Conservation (phyloP, 2,797 vertebrate genomes). For the Poeciliopsis turneri region DNA sequence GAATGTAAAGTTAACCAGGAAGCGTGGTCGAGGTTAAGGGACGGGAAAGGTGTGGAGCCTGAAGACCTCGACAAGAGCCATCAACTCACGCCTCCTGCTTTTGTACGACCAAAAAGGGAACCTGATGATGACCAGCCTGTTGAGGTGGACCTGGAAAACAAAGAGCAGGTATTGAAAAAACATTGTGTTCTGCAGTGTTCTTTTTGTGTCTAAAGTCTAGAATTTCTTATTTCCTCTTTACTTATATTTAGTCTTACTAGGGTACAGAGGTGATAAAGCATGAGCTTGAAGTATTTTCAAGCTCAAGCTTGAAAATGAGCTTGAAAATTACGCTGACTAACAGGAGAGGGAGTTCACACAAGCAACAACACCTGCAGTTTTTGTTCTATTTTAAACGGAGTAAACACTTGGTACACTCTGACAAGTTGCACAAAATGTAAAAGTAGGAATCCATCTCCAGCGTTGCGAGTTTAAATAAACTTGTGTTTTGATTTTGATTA, state of each 20-base stretch:
- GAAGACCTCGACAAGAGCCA: conserved; percentile 90
- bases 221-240: conserved; percentile 3
- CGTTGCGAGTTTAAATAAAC: not conserved
- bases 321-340: conserved; percentile 34
- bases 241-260: not conserved
- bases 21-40: conserved; percentile 92
- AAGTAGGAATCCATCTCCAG: not conserved
- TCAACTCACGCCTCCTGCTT: conserved; percentile 89
- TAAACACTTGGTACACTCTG: conserved; percentile 24
- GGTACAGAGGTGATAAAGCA: conserved; percentile 35
- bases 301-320: too few species aligned
- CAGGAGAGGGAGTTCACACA: conserved; percentile 35
- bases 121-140: conserved; percentile 87
- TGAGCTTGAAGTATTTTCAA: conserved; percentile 6
- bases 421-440: conserved; percentile 14
- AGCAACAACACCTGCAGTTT: conserved; percentile 41
- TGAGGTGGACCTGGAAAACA: conserved; percentile 85
- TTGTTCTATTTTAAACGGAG: conserved; percentile 32
- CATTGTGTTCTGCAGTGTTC: not conserved
- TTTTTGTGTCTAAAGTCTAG: conserved; percentile 57
- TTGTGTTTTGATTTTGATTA: not conserved
- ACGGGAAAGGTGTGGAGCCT: conserved; percentile 93
- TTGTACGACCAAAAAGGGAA: conserved; percentile 89
- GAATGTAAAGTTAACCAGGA: conserved; percentile 84
- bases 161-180: conserved; percentile 82